These are phyloP conservation scores for Archivesica marissinica DNA, from an alignment of 1,140 invertebrate species.

Conservation along the genomic window DNA sequence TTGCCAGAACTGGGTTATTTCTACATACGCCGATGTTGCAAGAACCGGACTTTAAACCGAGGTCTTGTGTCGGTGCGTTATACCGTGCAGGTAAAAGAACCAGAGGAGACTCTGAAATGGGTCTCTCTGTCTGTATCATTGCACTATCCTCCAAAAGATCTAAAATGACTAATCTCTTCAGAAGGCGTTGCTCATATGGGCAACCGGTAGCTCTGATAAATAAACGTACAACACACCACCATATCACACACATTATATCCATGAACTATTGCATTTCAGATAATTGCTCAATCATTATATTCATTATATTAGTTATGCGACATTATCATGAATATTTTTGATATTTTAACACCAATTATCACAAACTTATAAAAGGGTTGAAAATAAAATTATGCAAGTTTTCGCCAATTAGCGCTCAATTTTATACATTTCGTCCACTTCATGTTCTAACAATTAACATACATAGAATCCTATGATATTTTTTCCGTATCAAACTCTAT, in stretches of 20 bases:
- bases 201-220: no score
- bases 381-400: conserved; percentile 48
- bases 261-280: conserved; percentile 37
- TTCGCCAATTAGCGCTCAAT: background rate
- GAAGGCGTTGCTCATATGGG: no score
- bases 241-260: background rate
- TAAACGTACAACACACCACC: no score
- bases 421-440: background rate
- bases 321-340: conserved; percentile 15
- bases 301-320: conserved; percentile 16
- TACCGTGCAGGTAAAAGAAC: no score
- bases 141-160: no score
- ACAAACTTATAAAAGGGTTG: conserved; percentile 34
- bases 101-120: no score
- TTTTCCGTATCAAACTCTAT: background rate
- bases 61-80: no score
- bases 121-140: no score
- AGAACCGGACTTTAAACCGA: no score
- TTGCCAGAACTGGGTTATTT: no score
- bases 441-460: conserved; percentile 18
- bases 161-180: no score
- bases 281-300: background rate
- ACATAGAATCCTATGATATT: conserved; percentile 3
- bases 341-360: conserved; percentile 29
- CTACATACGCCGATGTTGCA: no score